Evolutionary conservation across 2,888 invertebrate genomes (phyloP).

Genomic region (Flexamia atlantica): DNA sequence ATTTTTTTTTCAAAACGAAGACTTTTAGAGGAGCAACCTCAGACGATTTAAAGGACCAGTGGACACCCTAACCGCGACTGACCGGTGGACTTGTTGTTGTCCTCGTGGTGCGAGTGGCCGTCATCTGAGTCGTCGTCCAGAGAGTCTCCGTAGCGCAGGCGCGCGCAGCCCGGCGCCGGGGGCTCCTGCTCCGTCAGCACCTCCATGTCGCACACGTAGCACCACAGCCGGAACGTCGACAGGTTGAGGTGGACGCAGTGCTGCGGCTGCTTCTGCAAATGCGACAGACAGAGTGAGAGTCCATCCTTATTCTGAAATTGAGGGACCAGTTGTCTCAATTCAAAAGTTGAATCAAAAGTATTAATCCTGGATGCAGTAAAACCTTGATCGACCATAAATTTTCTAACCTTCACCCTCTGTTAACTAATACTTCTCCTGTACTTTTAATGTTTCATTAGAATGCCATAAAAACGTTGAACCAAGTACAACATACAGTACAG

Average conservation of each 20-base stretch:
- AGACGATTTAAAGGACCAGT: constrained; percentile 63
- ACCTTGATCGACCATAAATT: too few species aligned
- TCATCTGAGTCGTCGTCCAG: constrained; percentile 69
- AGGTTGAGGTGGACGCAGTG: constrained; percentile 93
- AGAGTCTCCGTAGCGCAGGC: constrained; percentile 63
- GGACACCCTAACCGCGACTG: constrained; percentile 72
- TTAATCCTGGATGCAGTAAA: too few species aligned
- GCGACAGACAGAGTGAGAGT: not conserved
- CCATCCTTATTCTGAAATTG: too few species aligned
- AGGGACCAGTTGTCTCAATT: too few species aligned
- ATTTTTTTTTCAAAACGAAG: too few species aligned
- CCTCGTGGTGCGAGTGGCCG: constrained; percentile 72
- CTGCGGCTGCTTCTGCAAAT: constrained; percentile 66
- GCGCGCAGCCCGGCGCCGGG: constrained; percentile 74
- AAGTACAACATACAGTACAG: too few species aligned
- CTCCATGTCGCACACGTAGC: constrained; percentile 91
- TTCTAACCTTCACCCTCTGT: too few species aligned
- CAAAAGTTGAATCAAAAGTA: too few species aligned
- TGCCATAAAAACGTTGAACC: too few species aligned
- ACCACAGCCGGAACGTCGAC: constrained; percentile 92
- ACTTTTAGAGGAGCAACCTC: too few species aligned
- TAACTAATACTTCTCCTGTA: too few species aligned
- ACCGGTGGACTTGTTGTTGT: constrained; percentile 74
- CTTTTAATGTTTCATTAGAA: too few species aligned
- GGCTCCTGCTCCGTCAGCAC: constrained; percentile 80